Base-by-base conservation (phyloP, 2,888 invertebrate species). In the Tiliacea aurago region DNA sequence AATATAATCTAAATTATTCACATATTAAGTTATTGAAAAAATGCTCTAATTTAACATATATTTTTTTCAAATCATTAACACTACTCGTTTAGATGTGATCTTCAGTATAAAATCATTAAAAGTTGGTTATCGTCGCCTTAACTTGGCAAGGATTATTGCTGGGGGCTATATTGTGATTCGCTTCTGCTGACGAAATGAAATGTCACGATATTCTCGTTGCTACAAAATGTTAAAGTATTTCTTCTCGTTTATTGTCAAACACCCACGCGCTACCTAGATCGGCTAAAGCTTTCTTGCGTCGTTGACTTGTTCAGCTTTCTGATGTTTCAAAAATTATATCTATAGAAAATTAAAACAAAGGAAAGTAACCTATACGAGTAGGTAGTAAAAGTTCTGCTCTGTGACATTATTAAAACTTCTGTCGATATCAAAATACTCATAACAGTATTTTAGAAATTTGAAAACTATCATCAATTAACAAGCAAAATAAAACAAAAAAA, bases 101-200 rank as follows among this genome's bases (percentile, higher is more conserved):
- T n/a, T n/a, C n/a, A n/a, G n/a, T n/a, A n/a, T n/a, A n/a, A n/a
- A n/a, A n/a, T n/a, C n/a, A n/a, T n/a, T n/a, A n/a, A n/a, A n/a
- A n/a, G n/a, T n/a, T n/a, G n/a, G n/a, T n/a, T n/a, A n/a, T n/a
- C n/a, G n/a, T n/a, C n/a, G n/a, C n/a, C n/a, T n/a, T n/a, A 28
- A n/a, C 13, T 71, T 59, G 13, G 47, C 9, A 59, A 41, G 59
- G 41, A 72, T 72, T 53, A 45, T n/a, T 3, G 45, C 73, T 15
- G 4, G 23, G 10, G 53, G 79, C 59, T 20, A 18, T 41, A 37
- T 23, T 67, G 33, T 33, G 55, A 37, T 76, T 37, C n/a, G 55
- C 41, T 64, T 47, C 47, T 18, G 18, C 18, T 76, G 47, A 33
- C 15, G 11, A 75, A 75, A 75, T 53, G 11, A 59, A 71, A 47